Evolutionary conservation across 2,888 invertebrate genomes (phyloP).

Genomic region (Exocentrus adspersus): DNA sequence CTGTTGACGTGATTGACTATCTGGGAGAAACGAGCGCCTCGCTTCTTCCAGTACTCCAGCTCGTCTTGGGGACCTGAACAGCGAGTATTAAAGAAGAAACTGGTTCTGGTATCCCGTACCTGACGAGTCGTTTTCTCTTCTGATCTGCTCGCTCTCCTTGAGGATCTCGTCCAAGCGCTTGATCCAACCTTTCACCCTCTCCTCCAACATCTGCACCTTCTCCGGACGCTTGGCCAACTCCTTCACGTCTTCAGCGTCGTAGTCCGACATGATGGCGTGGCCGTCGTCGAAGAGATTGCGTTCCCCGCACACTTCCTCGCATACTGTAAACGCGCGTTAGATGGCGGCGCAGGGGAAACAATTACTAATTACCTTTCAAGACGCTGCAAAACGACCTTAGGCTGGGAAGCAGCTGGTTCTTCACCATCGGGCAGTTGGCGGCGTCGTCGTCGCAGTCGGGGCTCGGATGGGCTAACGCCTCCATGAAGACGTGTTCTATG

Average conservation of each 20-base stretch:
- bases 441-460: conserved; percentile 85
- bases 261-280: conserved; percentile 66
- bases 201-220: conserved; percentile 74
- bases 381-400: conserved; percentile 89
- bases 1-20: conserved; percentile 80
- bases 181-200: conserved; percentile 81
- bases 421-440: conserved; percentile 80
- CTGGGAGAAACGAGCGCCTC: conserved; percentile 93
- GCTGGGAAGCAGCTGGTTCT: conserved; percentile 84
- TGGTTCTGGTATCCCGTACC: no score
- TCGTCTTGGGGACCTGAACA: conserved; percentile 95
- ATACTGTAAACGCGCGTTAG: conserved; percentile 67
- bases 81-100: no score
- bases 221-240: conserved; percentile 75
- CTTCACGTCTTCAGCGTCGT: conserved; percentile 75
- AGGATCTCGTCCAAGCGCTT: conserved; percentile 84
- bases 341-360: no score
- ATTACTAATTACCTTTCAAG: no score
- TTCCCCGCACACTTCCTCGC: conserved; percentile 85
- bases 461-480: conserved; percentile 84
- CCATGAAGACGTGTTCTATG: conserved; percentile 90
- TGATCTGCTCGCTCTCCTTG: conserved; percentile 90
- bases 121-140: conserved; percentile 90
- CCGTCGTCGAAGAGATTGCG: conserved; percentile 83
- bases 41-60: conserved; percentile 94